A percentile compares a stretch with the other conserved stretches of the same genome.
These are phyloP conservation scores for Prinia subflava DNA, from an alignment of 2,113 vertebrate genomes.

Conservation along the genomic window DNA sequence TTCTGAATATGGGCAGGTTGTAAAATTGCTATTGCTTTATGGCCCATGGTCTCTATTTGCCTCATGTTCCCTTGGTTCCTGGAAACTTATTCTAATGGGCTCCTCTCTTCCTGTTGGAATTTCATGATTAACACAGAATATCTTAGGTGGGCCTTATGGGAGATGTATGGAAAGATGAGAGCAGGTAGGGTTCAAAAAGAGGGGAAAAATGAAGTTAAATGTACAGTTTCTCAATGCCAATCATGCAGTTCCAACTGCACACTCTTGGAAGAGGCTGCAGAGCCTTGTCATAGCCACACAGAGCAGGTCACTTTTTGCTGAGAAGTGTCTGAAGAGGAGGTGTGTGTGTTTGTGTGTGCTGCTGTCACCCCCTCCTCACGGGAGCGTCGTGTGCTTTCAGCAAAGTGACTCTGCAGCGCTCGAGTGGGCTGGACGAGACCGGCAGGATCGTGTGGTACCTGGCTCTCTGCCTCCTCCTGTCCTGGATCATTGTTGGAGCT, in stretches of 20 bases:
- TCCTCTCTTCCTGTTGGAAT: background rate
- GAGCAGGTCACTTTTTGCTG: background rate
- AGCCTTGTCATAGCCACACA: background rate
- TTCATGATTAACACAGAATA: background rate
- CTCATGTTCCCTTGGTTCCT: background rate
- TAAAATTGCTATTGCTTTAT: background rate
- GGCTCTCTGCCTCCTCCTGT: slow-evolving; percentile 90
- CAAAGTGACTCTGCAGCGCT: slow-evolving; percentile 81
- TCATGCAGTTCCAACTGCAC: background rate
- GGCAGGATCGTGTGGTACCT: slow-evolving; percentile 90
- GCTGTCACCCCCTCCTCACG: background rate
- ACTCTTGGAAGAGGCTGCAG: background rate
- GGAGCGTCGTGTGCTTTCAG: slow-evolving; percentile 62
- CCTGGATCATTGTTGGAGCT: slow-evolving; percentile 81
- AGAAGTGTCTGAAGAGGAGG: background rate
- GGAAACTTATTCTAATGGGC: background rate
- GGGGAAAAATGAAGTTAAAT: background rate
- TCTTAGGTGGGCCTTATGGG: background rate
- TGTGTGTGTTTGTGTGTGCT: background rate
- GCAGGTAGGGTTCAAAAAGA: background rate
- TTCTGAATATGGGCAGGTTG: background rate
- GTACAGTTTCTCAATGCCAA: background rate
- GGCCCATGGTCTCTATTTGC: background rate
- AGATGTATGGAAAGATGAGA: background rate
- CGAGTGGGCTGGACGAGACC: slow-evolving; percentile 81